phyloP scores from a whole-genome alignment of 2,888 invertebrate genomes.

The Hirtodrosophila confusa region DNA sequence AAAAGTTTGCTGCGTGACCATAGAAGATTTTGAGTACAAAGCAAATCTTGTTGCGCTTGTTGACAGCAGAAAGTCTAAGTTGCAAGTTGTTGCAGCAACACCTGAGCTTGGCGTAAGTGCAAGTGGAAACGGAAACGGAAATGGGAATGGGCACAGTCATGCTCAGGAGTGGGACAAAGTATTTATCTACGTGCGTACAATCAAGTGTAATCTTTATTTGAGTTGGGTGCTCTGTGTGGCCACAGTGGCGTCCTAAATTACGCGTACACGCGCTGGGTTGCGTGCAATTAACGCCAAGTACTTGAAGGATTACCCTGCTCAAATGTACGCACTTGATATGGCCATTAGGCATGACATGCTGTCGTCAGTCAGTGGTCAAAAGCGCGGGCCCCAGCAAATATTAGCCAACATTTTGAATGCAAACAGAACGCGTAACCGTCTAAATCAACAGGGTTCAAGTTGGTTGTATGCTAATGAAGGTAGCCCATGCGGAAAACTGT shows the following conservation, averaged over 20 bases:
- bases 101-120: constrained; percentile 9
- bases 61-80: constrained; percentile 20
- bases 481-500: constrained; percentile 4
- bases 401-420: constrained; percentile 59
- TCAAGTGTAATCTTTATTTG: constrained; percentile 32
- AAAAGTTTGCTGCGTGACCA: constrained; percentile 57
- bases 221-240: constrained; percentile 27
- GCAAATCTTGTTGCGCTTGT: constrained; percentile 9
- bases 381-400: constrained; percentile 51
- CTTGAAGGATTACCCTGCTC: constrained; percentile 59
- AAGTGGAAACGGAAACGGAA: constrained; percentile 1
- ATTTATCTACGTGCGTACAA: constrained; percentile 1
- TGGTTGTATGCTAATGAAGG: constrained; percentile 25
- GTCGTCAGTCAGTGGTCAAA: constrained; percentile 43
- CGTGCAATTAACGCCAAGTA: constrained; percentile 59
- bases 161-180: constrained; percentile 6
- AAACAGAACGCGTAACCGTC: constrained; percentile 53
- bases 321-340: constrained; percentile 58
- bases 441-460: constrained; percentile 22
- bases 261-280: background rate
- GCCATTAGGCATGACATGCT: constrained; percentile 70
- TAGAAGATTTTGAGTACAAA: constrained; percentile 19
- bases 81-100: constrained; percentile 9
- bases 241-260: constrained; percentile 8
- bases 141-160: constrained; percentile 12